Percentiles rank a stretch among this genome's conserved stretches.
phyloP scores from a whole-genome alignment of 2,113 vertebrate species.

The Gulo gulo region DNA sequence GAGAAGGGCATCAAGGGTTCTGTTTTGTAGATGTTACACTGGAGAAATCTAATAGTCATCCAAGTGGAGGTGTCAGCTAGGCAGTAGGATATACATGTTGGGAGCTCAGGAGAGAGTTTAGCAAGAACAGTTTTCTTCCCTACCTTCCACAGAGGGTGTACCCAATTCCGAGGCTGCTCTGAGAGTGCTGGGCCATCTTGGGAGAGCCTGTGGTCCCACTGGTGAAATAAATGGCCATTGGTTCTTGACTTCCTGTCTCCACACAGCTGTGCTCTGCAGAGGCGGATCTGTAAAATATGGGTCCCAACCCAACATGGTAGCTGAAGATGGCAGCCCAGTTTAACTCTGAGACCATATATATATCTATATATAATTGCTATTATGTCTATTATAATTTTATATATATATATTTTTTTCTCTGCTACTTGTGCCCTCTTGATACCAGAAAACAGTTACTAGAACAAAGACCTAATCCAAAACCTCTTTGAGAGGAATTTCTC shows the following conservation, averaged over 20 bases:
- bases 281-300: conserved; percentile 73
- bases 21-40: not conserved
- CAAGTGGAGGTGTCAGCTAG: not conserved
- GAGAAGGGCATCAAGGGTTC: not conserved
- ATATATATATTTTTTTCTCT: not conserved
- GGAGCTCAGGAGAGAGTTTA: not conserved
- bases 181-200: conserved; percentile 87
- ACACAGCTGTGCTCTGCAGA: conserved; percentile 80
- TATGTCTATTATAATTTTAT: not conserved
- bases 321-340: not conserved
- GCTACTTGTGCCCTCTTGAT: not conserved
- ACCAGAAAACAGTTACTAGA: not conserved
- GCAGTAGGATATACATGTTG: not conserved
- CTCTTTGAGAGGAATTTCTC: not conserved
- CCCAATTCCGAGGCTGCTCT: conserved; percentile 83
- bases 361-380: not conserved
- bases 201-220: conserved; percentile 86
- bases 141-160: conserved; percentile 83
- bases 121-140: not conserved
- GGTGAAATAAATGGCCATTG: conserved; percentile 87
- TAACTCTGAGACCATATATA: not conserved
- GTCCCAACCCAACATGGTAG: not conserved
- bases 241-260: conserved; percentile 83
- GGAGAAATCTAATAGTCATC: not conserved
- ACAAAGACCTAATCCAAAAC: not conserved